Evolutionary conservation across 2,113 vertebrate species (phyloP).

Genomic region (Clarias macrocephalus): DNA sequence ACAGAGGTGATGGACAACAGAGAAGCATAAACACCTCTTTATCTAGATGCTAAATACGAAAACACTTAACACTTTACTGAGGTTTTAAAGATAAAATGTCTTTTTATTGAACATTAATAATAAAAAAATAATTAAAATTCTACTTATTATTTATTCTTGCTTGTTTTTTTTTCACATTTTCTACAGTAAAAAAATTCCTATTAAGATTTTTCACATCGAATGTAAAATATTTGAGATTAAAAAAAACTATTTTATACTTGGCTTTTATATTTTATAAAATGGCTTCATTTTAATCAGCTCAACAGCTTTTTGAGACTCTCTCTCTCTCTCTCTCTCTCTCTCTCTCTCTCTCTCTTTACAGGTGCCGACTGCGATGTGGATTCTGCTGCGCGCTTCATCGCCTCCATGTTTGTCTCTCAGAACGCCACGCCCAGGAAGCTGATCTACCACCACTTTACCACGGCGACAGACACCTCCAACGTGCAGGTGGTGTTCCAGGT

Average conservation of each 20-base stretch:
- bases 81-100: background rate
- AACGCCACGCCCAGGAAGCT: slow-evolving; percentile 67
- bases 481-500: slow-evolving; percentile 78
- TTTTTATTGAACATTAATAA: background rate
- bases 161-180: background rate
- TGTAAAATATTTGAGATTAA: background rate
- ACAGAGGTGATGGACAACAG: slow-evolving; percentile 65
- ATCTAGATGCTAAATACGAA: background rate
- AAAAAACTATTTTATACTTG: too few relatives aligned
- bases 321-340: background rate
- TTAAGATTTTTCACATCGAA: too few relatives aligned
- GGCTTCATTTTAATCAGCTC: too few relatives aligned
- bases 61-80: background rate
- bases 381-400: slow-evolving; percentile 72
- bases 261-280: too few relatives aligned
- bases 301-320: background rate
- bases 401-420: slow-evolving; percentile 67
- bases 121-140: background rate
- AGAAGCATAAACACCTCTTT: background rate
- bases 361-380: slow-evolving; percentile 77
- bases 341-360: slow-evolving; percentile 40
- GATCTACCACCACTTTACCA: slow-evolving; percentile 79
- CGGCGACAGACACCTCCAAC: slow-evolving; percentile 77
- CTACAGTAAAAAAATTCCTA: background rate
- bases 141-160: too few relatives aligned